phyloP scores from a whole-genome alignment of 2,888 invertebrate genomes.

The Gibbula magus region DNA sequence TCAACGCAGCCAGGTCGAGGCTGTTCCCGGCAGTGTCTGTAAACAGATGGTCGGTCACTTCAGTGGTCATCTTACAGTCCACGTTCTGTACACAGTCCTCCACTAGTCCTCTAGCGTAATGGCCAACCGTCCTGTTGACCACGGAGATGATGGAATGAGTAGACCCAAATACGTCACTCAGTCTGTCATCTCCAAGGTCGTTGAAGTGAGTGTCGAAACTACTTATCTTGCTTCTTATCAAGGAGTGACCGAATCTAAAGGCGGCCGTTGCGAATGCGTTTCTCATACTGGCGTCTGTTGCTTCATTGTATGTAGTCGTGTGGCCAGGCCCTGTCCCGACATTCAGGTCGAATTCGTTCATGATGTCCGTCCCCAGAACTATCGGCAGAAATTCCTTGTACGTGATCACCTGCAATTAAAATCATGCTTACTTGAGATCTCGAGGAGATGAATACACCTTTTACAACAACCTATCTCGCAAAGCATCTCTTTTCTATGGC shows the following conservation, averaged over 20 bases:
- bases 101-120: neutral
- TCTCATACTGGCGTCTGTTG: conserved; percentile 82
- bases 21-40: neutral
- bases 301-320: conserved; percentile 84
- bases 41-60: conserved; percentile 79
- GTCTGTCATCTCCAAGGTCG: neutral
- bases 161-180: neutral
- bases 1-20: neutral
- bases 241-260: conserved; percentile 92
- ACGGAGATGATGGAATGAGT: conserved; percentile 3
- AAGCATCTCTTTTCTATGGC: too few relatives aligned
- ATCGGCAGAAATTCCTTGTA: conserved; percentile 82
- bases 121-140: neutral
- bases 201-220: neutral
- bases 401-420: conserved; percentile 77
- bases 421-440: neutral
- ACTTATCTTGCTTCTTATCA: conserved; percentile 79
- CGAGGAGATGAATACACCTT: too few relatives aligned
- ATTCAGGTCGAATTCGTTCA: conserved; percentile 73
- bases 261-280: conserved; percentile 98
- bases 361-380: conserved; percentile 80
- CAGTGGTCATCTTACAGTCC: neutral
- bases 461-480: too few relatives aligned
- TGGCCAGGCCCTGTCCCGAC: conserved; percentile 85
- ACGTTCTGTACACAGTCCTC: neutral